Evolutionary conservation across 23 tunicate genomes (phyloP), one percentile per base, ranked within the genome.

Genomic region (Corella eumyota): DNA sequence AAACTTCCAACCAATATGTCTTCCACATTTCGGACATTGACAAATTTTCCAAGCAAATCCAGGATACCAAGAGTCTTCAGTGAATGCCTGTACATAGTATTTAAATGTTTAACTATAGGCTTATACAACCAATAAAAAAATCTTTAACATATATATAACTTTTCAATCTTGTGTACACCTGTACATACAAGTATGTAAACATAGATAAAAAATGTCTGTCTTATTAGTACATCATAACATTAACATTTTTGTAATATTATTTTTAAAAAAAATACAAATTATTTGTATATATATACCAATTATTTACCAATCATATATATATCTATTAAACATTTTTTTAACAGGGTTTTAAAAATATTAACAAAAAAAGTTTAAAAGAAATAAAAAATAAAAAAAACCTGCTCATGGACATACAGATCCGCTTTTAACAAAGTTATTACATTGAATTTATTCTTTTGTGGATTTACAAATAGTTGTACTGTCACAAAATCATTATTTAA

Each of bases 1-100:
- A 55, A 65, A 82, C 34, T 82, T 73, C 92, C 92, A 82, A 24
- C 92, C 92, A 3, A 82, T 59, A 45, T 68, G 75, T 6, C n/a
- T 17, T 9, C 55, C 19, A 67, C 92, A 82, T 45, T 71, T 58
- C 2, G 92, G 80, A 56, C 92, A 82, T 36, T 58, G 53, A 54
- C 64, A 56, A 25, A 82, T 82, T 61, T 60, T 74, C 92, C 92
- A 82, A 25, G 92, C 70, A 73, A 44, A 73, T 2, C 76, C 81
- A 11, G 72, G 71, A 60, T 67, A 82, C 92, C 92, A 82, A 61
- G 81, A 64, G 23, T 80, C 92, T 52, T 82, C 92, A 28, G 62
- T 31, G 45, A 51, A 69, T 0, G 78, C 80, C 80, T 74, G 34
- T 22, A 56, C 56, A 34, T 9, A 7, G 24, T 7, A 58, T 20